Percentiles rank a stretch among this genome's conserved stretches.
phyloP scores from a whole-genome alignment of 2,797 vertebrate species.

The Echiichthys vipera region DNA sequence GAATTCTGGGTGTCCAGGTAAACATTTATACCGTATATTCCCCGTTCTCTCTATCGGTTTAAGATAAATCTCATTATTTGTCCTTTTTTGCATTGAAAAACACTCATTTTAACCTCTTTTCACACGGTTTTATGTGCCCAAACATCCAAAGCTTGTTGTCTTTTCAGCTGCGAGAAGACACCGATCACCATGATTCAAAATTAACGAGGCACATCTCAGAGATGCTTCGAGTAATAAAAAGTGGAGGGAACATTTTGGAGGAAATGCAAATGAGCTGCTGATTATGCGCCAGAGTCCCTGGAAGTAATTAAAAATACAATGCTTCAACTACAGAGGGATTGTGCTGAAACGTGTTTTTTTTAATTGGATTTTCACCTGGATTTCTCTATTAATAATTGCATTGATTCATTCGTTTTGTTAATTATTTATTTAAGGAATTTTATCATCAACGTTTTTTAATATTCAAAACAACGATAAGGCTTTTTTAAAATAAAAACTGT shows the following conservation, averaged over 20 bases:
- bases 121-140: conserved; percentile 3
- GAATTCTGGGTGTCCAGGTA: conserved; percentile 96
- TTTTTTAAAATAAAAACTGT: neutral
- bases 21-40: conserved; percentile 43
- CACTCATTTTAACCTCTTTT: conserved; percentile 19
- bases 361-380: conserved; percentile 36
- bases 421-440: conserved; percentile 10
- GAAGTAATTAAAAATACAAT: conserved; percentile 65
- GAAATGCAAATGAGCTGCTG: conserved; percentile 73
- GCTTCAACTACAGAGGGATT: conserved; percentile 42
- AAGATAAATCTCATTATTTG: conserved; percentile 18
- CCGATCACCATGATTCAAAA: conserved; percentile 44
- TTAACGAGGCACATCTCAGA: conserved; percentile 40
- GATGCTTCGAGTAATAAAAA: conserved; percentile 67
- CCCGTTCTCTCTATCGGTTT: conserved; percentile 3
- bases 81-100: neutral
- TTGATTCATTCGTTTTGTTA: conserved; percentile 3
- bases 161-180: conserved; percentile 44
- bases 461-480: conserved; percentile 12
- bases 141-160: conserved; percentile 37
- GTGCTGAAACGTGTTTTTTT: conserved; percentile 45
- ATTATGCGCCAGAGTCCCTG: conserved; percentile 64
- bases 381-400: conserved; percentile 30
- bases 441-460: neutral
- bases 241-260: conserved; percentile 53